Base-by-base conservation (phyloP, 2,113 vertebrate genomes). In the Nycticebus coucang region DNA sequence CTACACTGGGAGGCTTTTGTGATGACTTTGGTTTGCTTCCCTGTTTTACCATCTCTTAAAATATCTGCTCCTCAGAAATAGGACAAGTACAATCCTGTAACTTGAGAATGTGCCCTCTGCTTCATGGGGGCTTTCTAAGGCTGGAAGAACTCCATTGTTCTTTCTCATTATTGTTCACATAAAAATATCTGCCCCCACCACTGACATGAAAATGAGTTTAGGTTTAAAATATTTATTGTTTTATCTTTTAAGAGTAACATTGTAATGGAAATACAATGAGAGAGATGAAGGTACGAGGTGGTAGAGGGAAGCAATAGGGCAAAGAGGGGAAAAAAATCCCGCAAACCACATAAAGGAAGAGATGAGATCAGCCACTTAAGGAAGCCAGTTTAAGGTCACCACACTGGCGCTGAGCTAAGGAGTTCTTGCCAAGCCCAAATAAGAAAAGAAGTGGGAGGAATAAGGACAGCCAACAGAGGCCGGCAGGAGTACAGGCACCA, bases 1-100 rank as follows among this genome's bases (percentile, higher is more conserved):
- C 95, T 83, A 93, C 97, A 98, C 96, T 97, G 97, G 97, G 95
- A 97, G 96, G 71, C 97, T 97, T 98, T 81, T 97, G 98, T 98
- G 98, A 98, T 98, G 98, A 94, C 92, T 97, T 95, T 97, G 93
- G 79, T 97, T 98, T 98, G 96, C 93, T 98, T 98, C 98, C 96
- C 94, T 97, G 72, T 95, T 97, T 97, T 97, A 86, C 95, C 97
- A 97, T 96, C 97, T 98, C 96, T 97, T 94, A 85, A 98, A 98
- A 98, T 95, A 97, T 98, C 95, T 95, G 97, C 72, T 97, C 57
- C 92, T 95, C 93, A 96, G 95, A 97, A 97, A 97, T 95, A 95
- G 90, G 97, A 98, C 96, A 96, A 97, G 92, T 95, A 96, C 93
- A 96, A 98, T 97, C 95, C 68, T 95, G 93, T 97, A 97, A 98